Evolutionary conservation across 1,140 invertebrate species (phyloP), one percentile per base, ranked within the genome.

Genomic region (Chironomus striatipennis): DNA sequence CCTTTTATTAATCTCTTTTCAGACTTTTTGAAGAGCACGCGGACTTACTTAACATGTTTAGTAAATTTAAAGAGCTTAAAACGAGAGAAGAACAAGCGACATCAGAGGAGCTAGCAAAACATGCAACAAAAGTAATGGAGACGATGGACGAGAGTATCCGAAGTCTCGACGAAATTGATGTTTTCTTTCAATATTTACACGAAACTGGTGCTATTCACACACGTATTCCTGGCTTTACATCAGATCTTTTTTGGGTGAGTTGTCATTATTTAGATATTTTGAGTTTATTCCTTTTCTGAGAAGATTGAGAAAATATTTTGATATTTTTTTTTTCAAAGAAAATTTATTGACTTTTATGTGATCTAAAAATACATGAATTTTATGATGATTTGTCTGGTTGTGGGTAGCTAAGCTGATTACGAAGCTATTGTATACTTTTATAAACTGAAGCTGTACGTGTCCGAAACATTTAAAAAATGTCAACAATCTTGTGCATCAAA

Each of bases 21-120:
- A 96, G 94, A 82, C 85, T 97, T 77, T 97, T 97, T 82, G 93
- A 97, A 81, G 91, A 94, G 76, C 91, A 96, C 78, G 83, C 86
- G 74, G 93, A 96, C 74, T 84, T 96, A 6, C 84, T 94, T 18
- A 84, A 87, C 24, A 87, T 96, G 81, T 96, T 96, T 81, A 87
- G 89, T 73, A 93, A 93, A 82, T 94, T 96, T 79, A 87, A 88
- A 72, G 87, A 91, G 73, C 84, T 92, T 76, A 88, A 89, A 77
- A 94, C 92, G 24, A 89, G 89, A 77, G 92, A 95, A 78, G 88
- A 93, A 76, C 93, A 95, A 79, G 88, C 89, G 67, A 87, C 89
- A 77, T 93, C 90, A 75, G 87, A 90, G 83, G 92, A 94, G 83
- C 83, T 97, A 24, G 90, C 90, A 8, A 91, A 95, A 79, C 94